phyloP scores from a whole-genome alignment of 1,140 invertebrate species.

The Meteorus sp. region DNA sequence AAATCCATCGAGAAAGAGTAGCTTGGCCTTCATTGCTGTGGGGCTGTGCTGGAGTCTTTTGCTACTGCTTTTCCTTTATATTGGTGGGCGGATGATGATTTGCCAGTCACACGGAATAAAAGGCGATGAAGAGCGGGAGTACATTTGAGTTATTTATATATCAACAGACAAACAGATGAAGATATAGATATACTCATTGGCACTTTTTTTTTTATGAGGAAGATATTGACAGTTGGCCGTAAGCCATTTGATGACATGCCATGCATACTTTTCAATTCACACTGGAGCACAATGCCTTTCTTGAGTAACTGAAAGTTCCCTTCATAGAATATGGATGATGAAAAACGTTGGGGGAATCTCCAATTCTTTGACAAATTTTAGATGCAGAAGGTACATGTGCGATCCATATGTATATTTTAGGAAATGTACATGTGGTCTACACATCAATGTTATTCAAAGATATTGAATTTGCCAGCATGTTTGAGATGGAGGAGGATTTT shows the following conservation, averaged over 20 bases:
- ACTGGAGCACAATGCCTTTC: neutral
- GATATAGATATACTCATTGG: too few species aligned
- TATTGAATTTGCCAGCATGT: neutral
- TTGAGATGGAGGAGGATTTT: neutral
- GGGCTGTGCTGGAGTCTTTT: neutral
- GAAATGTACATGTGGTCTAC: too few species aligned
- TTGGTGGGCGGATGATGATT: constrained; percentile 3
- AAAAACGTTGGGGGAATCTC: neutral
- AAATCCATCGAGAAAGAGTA: constrained; percentile 20
- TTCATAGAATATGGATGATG: neutral
- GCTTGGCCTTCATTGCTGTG: constrained; percentile 15
- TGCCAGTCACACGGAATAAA: neutral
- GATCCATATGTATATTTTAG: too few species aligned
- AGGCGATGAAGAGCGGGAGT: too few species aligned
- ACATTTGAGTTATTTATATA: too few species aligned
- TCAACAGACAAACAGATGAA: too few species aligned
- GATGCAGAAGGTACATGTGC: neutral
- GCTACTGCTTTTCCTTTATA: too few species aligned
- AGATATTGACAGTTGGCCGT: constrained; percentile 16
- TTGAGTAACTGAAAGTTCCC: neutral
- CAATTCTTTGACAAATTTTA: neutral
- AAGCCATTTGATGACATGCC: neutral
- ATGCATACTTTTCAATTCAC: constrained; percentile 16
- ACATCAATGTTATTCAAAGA: neutral
- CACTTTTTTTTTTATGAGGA: neutral